Evolutionary conservation across 2,113 vertebrate species (phyloP).

Genomic region (Lanius ludovicianus): DNA sequence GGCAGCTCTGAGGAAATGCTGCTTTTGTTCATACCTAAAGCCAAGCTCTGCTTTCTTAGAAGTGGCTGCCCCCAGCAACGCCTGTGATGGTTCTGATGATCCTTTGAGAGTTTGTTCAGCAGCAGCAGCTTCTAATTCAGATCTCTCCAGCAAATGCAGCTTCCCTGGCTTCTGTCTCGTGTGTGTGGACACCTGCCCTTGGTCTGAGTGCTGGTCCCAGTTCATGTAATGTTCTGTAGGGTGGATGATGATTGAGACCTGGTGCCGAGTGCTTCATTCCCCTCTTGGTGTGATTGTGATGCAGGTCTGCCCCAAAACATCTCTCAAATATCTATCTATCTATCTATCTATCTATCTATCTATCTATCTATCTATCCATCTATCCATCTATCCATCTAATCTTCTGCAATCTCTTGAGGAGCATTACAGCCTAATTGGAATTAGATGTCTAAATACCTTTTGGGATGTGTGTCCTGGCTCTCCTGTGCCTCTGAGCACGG

Average conservation of each 20-base stretch:
- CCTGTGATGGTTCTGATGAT: background rate
- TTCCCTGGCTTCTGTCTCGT: rapidly evolving
- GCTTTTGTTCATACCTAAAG: background rate
- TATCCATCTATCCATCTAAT: background rate
- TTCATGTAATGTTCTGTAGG: rapidly evolving
- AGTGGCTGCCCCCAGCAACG: background rate
- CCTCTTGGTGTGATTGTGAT: background rate
- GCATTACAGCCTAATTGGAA: background rate
- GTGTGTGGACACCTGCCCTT: rapidly evolving
- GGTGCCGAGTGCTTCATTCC: background rate
- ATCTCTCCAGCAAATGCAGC: background rate
- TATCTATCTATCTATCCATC: background rate
- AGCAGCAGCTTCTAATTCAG: background rate
- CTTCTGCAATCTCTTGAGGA: background rate
- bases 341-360: background rate
- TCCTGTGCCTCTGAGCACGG: background rate
- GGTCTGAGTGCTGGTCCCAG: background rate
- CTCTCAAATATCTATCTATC: too few relatives aligned
- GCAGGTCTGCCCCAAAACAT: background rate
- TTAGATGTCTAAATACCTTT: background rate
- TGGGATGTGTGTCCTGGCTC: background rate
- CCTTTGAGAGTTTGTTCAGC: background rate
- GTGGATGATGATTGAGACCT: background rate
- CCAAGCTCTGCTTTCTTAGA: background rate
- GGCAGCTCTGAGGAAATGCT: background rate